These are phyloP conservation scores for Pimephales promelas DNA, from an alignment of 2,113 vertebrate genomes.

Conservation along the genomic window DNA sequence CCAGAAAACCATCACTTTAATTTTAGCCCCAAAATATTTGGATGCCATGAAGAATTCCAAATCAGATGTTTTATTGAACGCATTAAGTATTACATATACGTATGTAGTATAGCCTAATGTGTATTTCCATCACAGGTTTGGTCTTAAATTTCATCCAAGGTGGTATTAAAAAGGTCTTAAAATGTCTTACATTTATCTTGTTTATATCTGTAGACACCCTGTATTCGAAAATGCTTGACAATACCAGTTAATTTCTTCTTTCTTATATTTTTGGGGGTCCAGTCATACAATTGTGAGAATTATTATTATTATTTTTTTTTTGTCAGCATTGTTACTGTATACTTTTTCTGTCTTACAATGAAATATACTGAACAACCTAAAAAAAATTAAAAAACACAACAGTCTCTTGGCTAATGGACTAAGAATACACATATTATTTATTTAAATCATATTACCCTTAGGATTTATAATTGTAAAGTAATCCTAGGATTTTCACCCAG, in stretches of 20 bases:
- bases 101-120: too few species aligned
- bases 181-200: too few species aligned
- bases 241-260: background rate
- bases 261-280: background rate
- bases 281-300: background rate
- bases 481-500: background rate
- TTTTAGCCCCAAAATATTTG: background rate
- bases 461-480: background rate
- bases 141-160: too few species aligned
- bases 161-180: too few species aligned
- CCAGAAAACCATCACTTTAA: background rate
- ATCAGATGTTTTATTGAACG: background rate
- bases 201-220: too few species aligned
- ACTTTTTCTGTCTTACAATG: too few species aligned
- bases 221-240: background rate
- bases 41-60: background rate
- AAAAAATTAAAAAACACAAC: too few species aligned
- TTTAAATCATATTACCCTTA: conserved; percentile 7
- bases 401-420: background rate
- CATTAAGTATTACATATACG: too few species aligned
- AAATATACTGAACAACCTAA: too few species aligned
- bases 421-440: background rate
- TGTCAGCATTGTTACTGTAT: background rate
- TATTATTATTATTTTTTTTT: background rate
- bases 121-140: too few species aligned